phyloP scores from a whole-genome alignment of 2,888 invertebrate genomes.

The Tetropium fuscum region DNA sequence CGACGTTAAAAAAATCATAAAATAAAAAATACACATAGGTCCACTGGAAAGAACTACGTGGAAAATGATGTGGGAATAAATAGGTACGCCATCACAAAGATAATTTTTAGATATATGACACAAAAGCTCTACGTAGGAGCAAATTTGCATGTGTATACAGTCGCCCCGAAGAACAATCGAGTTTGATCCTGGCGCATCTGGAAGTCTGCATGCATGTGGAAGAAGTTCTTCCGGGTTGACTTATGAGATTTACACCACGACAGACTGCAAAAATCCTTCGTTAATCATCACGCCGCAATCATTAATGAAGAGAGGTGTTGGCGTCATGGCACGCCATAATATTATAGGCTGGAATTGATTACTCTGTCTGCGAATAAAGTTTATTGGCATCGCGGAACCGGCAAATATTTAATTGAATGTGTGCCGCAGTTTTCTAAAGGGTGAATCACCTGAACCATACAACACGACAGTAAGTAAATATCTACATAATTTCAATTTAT shows the following conservation, averaged over 20 bases:
- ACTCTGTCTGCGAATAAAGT: slow-evolving; percentile 3
- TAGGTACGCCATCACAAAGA: too few relatives aligned
- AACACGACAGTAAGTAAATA: not conserved
- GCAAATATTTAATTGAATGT: slow-evolving; percentile 7
- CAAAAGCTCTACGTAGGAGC: slow-evolving; percentile 14
- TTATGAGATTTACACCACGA: slow-evolving; percentile 7
- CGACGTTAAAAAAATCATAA: too few relatives aligned
- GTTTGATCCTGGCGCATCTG: slow-evolving; percentile 1
- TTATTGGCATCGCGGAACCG: slow-evolving; percentile 4
- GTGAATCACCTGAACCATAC: slow-evolving; percentile 9
- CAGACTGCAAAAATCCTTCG: slow-evolving; percentile 4
- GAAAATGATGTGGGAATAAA: too few relatives aligned
- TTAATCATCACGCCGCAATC: slow-evolving; percentile 12
- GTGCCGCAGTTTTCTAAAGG: slow-evolving; percentile 15
- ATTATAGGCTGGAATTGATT: slow-evolving; percentile 4
- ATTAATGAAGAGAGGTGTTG: slow-evolving; percentile 10
- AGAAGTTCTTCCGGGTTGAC: slow-evolving; percentile 11
- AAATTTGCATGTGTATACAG: slow-evolving; percentile 2
- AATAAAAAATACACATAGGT: too few relatives aligned
- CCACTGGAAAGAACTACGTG: too few relatives aligned
- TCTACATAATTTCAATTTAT: too few relatives aligned
- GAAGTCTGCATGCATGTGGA: not conserved
- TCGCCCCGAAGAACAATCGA: slow-evolving; percentile 8
- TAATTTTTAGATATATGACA: too few relatives aligned
- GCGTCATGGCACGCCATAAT: slow-evolving; percentile 14